Evolutionary conservation across 2,113 vertebrate species (phyloP).

Genomic region (Xerus inauris): DNA sequence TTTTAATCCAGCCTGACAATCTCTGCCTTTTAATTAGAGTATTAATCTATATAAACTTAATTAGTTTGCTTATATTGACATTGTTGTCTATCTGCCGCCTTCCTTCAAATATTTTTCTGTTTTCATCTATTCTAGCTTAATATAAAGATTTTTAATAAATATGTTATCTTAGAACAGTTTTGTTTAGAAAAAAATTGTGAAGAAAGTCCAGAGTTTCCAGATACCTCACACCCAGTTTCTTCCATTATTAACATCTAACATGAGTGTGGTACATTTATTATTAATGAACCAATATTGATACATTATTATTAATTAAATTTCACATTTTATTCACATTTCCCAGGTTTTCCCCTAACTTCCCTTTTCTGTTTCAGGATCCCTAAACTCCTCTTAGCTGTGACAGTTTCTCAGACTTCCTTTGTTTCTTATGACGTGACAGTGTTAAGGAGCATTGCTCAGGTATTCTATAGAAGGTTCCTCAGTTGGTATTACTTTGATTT

Average conservation of each 20-base stretch:
- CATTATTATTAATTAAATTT: background rate
- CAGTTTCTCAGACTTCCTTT: constrained; percentile 8
- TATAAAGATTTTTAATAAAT: background rate
- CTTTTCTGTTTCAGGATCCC: background rate
- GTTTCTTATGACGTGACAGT: background rate
- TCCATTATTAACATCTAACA: background rate
- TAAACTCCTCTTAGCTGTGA: background rate
- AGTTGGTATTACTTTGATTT: background rate
- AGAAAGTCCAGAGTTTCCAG: background rate
- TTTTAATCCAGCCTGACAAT: background rate
- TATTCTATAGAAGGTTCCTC: background rate
- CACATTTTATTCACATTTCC: background rate
- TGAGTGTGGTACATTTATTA: background rate
- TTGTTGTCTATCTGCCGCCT: background rate
- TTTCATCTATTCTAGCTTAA: background rate
- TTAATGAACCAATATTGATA: background rate
- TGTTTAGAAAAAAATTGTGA: background rate
- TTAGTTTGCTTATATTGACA: constrained; percentile 17
- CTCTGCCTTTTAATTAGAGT: background rate
- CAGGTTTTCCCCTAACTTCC: background rate
- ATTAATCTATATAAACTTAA: background rate
- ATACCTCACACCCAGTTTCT: background rate
- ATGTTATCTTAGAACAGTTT: background rate
- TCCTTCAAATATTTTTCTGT: background rate
- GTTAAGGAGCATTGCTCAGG: background rate